Percentiles rank a stretch among this genome's conserved stretches.
phyloP scores from a whole-genome alignment of 2,888 invertebrate species.

The Leucophenga montana region DNA sequence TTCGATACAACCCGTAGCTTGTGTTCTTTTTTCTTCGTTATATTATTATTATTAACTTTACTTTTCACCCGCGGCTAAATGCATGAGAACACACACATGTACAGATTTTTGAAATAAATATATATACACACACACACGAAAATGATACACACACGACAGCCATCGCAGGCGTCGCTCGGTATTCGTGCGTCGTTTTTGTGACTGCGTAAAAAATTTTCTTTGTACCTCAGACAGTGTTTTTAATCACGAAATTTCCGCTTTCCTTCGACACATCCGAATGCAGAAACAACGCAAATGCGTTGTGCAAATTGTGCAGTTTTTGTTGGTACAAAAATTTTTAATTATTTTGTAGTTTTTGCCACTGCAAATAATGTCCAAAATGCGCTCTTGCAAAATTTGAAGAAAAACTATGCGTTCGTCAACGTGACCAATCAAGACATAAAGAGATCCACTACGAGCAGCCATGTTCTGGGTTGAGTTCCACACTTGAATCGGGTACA shows the following conservation, averaged over 20 bases:
- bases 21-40: conserved; percentile 12
- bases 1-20: neutral
- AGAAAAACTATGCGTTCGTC: too few species aligned
- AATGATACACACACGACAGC: conserved; percentile 38
- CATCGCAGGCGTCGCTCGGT: conserved; percentile 70
- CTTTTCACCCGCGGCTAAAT: conserved; percentile 39
- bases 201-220: conserved; percentile 66
- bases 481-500: too few species aligned
- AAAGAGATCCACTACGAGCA: too few species aligned
- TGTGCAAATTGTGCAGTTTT: conserved; percentile 46
- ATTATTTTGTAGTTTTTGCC: conserved; percentile 51
- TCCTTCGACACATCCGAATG: conserved; percentile 76
- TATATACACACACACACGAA: conserved; percentile 25
- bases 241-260: conserved; percentile 79
- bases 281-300: conserved; percentile 62
- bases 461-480: too few species aligned
- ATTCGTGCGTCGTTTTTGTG: conserved; percentile 55
- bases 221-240: conserved; percentile 75
- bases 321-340: conserved; percentile 34
- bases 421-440: too few species aligned
- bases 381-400: conserved; percentile 36
- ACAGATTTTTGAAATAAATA: conserved; percentile 27
- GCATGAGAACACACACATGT: neutral
- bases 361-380: conserved; percentile 41
- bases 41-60: conserved; percentile 3